Conservation (phyloP, 1,140 invertebrate genomes). For the Trichoplusia ni region DNA sequence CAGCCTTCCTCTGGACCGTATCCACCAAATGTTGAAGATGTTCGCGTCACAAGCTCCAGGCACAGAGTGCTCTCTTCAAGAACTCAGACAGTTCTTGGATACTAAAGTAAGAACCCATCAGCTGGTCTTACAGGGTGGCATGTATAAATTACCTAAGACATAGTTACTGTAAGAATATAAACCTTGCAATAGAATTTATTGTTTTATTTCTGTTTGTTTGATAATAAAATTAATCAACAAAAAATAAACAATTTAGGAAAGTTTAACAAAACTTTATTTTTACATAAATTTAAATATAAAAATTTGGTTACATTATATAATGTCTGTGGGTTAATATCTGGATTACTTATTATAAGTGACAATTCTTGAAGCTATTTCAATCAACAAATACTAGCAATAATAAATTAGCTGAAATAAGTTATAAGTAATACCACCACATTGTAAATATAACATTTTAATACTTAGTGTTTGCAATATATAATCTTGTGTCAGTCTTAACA, state of each 20-base stretch:
- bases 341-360: constrained; percentile 56
- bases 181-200: background rate
- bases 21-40: constrained; percentile 98
- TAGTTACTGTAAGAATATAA: constrained; percentile 27
- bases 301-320: constrained; percentile 71
- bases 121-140: constrained; percentile 90
- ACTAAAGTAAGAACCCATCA: constrained; percentile 95
- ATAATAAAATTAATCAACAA: constrained; percentile 19
- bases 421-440: constrained; percentile 59
- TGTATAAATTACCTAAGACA: constrained; percentile 93
- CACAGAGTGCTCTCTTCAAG: constrained; percentile 93
- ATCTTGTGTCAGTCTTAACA: constrained; percentile 77
- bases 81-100: constrained; percentile 94
- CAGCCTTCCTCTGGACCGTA: constrained; percentile 94
- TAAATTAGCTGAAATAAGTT: constrained; percentile 57
- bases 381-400: constrained; percentile 44
- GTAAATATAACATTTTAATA: constrained; percentile 64
- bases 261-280: constrained; percentile 73
- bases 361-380: constrained; percentile 51
- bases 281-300: constrained; percentile 63
- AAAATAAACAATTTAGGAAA: constrained; percentile 42
- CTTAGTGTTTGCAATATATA: constrained; percentile 72
- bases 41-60: constrained; percentile 94
- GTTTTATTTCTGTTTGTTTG: background rate
- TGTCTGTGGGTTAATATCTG: constrained; percentile 65